Evolutionary conservation across 2,888 invertebrate species (phyloP), one percentile per base, ranked within the genome.

Genomic region (Cabera pusaria): DNA sequence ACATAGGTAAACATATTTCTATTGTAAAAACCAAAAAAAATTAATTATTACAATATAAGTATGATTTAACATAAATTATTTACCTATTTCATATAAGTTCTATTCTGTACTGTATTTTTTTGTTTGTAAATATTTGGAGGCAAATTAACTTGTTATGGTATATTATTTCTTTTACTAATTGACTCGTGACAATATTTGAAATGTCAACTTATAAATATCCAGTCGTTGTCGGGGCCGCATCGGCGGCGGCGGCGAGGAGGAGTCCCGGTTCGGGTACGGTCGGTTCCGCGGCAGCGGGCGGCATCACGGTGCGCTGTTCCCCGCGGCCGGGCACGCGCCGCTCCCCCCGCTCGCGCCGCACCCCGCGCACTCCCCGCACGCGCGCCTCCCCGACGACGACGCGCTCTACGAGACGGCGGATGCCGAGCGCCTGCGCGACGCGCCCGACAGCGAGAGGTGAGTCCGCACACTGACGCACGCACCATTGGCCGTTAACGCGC

Each of bases 401-500:
- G 94, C 95, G 73, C 94, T 96, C 67, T 96, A 96, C 82, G 96
- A 96, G 90, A 95, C 94, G 67, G 96, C 96, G 58, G 93, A 93
- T 80, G 91, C 93, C 41, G 93, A 94, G 71, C 93, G 92, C 40
- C 69, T 88, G 38, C 84, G 94, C 51, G 95, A 96, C 87, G 95
- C 94, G 52, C 95, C 95, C 59, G 96, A 96, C 80, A 95, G 95
- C 85, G 96, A 95, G 91, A 96, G 96, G 96, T 96, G 92, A 90
- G 90, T 70, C 12, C 7, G 5, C 16, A n/a, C 17, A 1, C 6
- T 7, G 11, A 5, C 27, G 31, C 19, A 19, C 33, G 19, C 10
- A 5, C 27, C 24, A 28, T 32, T 32, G 27, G 6, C 3, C 29
- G 17, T 6, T 6, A 2, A 20, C 11, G 23, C 19, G 23, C 10